Conservation (phyloP, 2,797 vertebrate genomes). For the Channa striata region DNA sequence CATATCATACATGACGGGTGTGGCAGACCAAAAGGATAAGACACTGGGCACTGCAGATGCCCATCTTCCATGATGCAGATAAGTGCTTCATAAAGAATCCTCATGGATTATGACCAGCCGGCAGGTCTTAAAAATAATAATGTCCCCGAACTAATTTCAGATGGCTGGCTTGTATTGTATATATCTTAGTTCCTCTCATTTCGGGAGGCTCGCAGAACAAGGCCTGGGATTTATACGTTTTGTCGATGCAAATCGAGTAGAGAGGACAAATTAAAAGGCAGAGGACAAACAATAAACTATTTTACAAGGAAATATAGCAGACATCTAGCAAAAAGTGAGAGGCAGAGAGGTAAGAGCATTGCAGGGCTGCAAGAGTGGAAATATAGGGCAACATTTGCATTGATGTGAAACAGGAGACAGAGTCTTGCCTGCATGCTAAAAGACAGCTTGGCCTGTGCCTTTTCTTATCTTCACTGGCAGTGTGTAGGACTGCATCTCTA, state of each 20-base stretch:
- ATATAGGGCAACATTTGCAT: constrained; percentile 73
- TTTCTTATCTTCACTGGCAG: constrained; percentile 46
- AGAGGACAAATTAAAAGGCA: constrained; percentile 28
- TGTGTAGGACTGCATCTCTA: constrained; percentile 38
- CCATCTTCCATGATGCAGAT: too few relatives aligned
- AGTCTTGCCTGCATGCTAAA: constrained; percentile 49
- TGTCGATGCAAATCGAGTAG: constrained; percentile 8
- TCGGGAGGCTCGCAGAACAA: neutral
- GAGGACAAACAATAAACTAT: constrained; percentile 16
- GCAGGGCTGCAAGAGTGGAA: constrained; percentile 31
- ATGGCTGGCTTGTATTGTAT: neutral
- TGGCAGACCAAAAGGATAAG: too few relatives aligned
- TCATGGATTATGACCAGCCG: neutral
- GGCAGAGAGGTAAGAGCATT: constrained; percentile 4
- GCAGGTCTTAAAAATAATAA: neutral
- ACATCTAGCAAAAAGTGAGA: constrained; percentile 3
- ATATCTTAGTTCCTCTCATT: neutral
- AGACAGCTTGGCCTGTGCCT: constrained; percentile 50
- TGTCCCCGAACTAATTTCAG: neutral
- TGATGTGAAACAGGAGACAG: constrained; percentile 48
- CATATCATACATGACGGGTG: too few relatives aligned
- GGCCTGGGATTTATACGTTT: neutral
- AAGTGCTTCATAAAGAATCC: constrained; percentile 3
- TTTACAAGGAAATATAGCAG: neutral
- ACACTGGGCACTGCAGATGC: too few relatives aligned